Evolutionary conservation across 2,888 invertebrate genomes (phyloP), one percentile per base, ranked within the genome.

Genomic region (Drosophila picticornis): DNA sequence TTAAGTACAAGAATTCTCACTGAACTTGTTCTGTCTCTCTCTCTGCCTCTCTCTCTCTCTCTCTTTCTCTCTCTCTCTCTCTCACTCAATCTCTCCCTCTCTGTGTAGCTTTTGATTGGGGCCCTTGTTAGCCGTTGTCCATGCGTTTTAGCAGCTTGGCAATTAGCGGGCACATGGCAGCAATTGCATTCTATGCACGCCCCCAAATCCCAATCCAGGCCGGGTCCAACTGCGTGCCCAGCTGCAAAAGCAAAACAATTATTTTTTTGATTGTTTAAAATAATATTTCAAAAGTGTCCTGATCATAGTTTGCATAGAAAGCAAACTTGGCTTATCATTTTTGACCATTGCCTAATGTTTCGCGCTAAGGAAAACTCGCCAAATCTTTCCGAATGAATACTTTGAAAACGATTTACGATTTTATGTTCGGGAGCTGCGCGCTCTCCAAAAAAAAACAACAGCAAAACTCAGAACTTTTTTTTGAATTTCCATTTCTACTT

Each of bases 131-230:
- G 70, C 90, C 87, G 90, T 88, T 87, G 63, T 87, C 90, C 64
- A 88, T 87, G 72, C 90, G 87, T 78, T 72, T 82, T 65, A 86
- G 78, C 87, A 75, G 77, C 66, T 83, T 83, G 71, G 50, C 64
- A 73, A 68, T 75, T 85, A 70, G 51, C 75, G 71, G 75, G 83
- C 66, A 80, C 87, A 87, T 87, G 75, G 87, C 89, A 75, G 72
- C 80, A 72, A 73, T 84, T 75, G 83, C 91, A 91, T 91, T 66
- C 66, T 88, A 69, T 66, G 63, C 72, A 71, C 72, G 79, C 73
- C 62, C 67, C 67, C 29, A 31, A 27, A 71, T 27, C 46, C 53
- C 27, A 48, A 58, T 51, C 34, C n/a, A 43, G 38, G 19, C 43
- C 60, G 5, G 38, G 13, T 40, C 63, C 50, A 64, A 51, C 34